Evolutionary conservation across 2,797 vertebrate species (phyloP).

Genomic region (Megalops cyprinoides): DNA sequence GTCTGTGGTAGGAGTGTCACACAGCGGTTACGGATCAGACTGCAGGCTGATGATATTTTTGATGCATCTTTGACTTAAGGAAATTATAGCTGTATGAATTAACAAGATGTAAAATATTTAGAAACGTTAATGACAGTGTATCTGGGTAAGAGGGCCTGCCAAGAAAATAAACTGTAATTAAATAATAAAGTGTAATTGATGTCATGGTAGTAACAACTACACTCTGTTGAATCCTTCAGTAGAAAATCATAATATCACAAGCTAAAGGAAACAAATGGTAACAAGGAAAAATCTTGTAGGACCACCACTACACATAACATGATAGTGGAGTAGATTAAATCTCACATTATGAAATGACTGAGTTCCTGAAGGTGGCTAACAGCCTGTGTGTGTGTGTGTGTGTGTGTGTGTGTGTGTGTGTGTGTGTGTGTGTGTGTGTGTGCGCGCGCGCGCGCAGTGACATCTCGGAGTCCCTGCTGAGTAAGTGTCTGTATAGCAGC

Average conservation of each 20-base stretch:
- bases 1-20: too few species aligned
- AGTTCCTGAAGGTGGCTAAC: background rate
- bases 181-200: background rate
- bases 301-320: background rate
- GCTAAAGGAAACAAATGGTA: background rate
- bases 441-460: conserved; percentile 74
- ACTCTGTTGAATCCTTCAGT: background rate
- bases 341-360: too few species aligned
- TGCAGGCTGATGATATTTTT: too few species aligned
- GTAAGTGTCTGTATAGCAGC: conserved; percentile 92
- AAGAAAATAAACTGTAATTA: background rate
- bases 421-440: too few species aligned
- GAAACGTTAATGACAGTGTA: too few species aligned
- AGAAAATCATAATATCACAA: background rate
- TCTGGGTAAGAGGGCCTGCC: too few species aligned
- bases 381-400: too few species aligned
- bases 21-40: too few species aligned
- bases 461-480: conserved; percentile 87
- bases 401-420: too few species aligned
- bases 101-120: too few species aligned
- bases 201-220: background rate
- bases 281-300: background rate
- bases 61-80: background rate
- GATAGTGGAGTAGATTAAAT: background rate
- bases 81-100: background rate